phyloP scores from a whole-genome alignment of 2,888 invertebrate genomes.

The Nomada flava region DNA sequence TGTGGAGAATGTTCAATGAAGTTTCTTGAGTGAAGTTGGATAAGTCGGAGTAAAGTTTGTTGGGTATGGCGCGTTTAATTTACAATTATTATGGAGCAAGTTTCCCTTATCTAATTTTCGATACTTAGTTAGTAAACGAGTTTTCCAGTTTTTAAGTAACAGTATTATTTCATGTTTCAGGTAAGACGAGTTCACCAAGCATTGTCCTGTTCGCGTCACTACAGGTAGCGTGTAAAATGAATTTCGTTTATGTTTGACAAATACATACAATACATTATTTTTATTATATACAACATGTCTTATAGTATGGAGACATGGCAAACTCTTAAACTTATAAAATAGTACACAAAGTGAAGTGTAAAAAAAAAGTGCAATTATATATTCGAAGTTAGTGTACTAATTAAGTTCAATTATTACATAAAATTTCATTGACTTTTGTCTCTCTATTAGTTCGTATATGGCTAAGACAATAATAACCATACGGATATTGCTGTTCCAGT shows the following conservation, averaged over 20 bases:
- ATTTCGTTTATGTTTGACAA: too few species aligned
- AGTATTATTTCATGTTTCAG: conserved; percentile 32
- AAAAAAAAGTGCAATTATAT: too few species aligned
- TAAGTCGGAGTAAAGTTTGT: neutral
- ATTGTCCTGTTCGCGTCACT: neutral
- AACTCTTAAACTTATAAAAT: too few species aligned
- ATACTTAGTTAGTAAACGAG: neutral
- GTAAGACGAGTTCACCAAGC: conserved; percentile 21
- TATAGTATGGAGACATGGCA: too few species aligned
- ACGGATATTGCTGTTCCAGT: neutral
- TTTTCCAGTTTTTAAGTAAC: neutral
- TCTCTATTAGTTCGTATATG: too few species aligned
- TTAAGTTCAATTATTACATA: too few species aligned
- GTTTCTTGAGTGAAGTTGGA: neutral
- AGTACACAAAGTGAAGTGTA: too few species aligned
- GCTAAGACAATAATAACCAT: neutral
- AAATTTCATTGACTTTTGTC: too few species aligned
- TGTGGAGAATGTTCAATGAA: neutral
- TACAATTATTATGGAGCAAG: neutral
- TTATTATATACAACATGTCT: too few species aligned
- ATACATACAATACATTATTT: too few species aligned
- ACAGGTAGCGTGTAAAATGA: too few species aligned
- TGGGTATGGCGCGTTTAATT: neutral
- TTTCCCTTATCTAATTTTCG: neutral
- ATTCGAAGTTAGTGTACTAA: too few species aligned